These are phyloP conservation scores for Paracanthobrama guichenoti DNA, from an alignment of 2,113 vertebrate species.

Conservation along the genomic window DNA sequence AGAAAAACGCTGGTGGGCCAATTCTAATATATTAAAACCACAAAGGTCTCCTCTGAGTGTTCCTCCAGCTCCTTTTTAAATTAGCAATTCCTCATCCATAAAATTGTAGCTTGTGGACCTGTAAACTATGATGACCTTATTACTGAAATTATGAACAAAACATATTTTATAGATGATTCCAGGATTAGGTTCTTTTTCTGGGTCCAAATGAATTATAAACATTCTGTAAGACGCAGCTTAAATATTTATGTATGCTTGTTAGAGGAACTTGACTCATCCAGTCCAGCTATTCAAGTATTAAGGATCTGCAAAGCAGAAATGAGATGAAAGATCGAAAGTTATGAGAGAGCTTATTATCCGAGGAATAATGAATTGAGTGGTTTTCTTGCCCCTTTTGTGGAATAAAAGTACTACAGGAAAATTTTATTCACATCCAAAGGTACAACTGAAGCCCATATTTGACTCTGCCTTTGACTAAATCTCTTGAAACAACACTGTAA, in stretches of 20 bases:
- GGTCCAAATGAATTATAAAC: constrained; percentile 34
- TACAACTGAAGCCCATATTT: neutral
- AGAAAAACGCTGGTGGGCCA: constrained; percentile 40
- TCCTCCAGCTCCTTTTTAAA: constrained; percentile 38
- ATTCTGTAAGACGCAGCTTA: constrained; percentile 6
- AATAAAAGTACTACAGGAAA: constrained; percentile 16
- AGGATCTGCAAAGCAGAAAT: constrained; percentile 6
- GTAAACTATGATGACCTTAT: constrained; percentile 8
- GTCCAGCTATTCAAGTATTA: constrained; percentile 12
- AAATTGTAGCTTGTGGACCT: constrained; percentile 37
- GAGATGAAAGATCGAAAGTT: constrained; percentile 19
- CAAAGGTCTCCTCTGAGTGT: constrained; percentile 27
- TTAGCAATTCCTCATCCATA: constrained; percentile 47
- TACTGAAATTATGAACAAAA: constrained; percentile 8
- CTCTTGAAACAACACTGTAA: neutral
- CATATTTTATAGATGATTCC: constrained; percentile 6
- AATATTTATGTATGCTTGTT: constrained; percentile 41
- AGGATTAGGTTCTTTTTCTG: constrained; percentile 24
- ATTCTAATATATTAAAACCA: constrained; percentile 46
- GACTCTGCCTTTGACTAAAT: neutral
- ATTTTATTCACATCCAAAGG: constrained; percentile 1
- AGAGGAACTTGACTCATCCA: constrained; percentile 28
- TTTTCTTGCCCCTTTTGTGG: constrained; percentile 23
- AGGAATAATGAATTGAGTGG: constrained; percentile 13
- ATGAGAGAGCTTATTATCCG: constrained; percentile 23